A percentile compares a stretch with the other conserved stretches of the same genome.
Evolutionary conservation across 2,888 invertebrate genomes (phyloP).

Genomic region (Stenodera caucasica): DNA sequence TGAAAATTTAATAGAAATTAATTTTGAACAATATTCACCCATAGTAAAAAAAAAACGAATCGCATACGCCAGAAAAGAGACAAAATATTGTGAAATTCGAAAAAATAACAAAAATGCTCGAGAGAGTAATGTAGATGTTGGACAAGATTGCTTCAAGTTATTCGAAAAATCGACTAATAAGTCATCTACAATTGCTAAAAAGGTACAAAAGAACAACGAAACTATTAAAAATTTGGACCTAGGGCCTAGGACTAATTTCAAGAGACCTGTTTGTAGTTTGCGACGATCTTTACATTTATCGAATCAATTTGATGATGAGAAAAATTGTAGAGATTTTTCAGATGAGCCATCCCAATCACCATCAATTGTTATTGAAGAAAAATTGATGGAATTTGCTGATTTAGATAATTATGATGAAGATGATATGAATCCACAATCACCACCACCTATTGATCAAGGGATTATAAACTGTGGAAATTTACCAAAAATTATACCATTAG

Average conservation of each 20-base stretch:
- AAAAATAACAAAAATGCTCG: too few species aligned
- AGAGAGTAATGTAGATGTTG: too few species aligned
- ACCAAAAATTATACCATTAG: slow-evolving; percentile 27
- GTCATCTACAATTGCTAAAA: background rate
- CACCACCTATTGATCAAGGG: slow-evolving; percentile 4
- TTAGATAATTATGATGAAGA: slow-evolving; percentile 8
- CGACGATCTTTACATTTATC: slow-evolving; percentile 9
- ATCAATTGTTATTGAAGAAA: background rate
- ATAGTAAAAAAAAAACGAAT: slow-evolving; percentile 9
- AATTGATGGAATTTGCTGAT: background rate
- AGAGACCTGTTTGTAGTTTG: slow-evolving; percentile 13
- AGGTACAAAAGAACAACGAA: background rate
- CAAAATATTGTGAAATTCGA: too few species aligned
- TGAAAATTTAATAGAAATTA: background rate
- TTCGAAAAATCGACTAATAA: background rate
- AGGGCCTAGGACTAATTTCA: background rate
- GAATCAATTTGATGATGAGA: background rate
- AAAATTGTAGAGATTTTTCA: background rate
- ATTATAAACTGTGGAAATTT: slow-evolving; percentile 24
- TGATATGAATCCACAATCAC: slow-evolving; percentile 23
- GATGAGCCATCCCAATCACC: background rate
- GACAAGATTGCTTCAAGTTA: too few species aligned
- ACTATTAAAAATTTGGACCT: background rate
- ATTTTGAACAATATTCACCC: background rate
- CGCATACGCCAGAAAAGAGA: background rate